Evolutionary conservation across 2,888 invertebrate species (phyloP).

Genomic region (Drosophila glabriapex): DNA sequence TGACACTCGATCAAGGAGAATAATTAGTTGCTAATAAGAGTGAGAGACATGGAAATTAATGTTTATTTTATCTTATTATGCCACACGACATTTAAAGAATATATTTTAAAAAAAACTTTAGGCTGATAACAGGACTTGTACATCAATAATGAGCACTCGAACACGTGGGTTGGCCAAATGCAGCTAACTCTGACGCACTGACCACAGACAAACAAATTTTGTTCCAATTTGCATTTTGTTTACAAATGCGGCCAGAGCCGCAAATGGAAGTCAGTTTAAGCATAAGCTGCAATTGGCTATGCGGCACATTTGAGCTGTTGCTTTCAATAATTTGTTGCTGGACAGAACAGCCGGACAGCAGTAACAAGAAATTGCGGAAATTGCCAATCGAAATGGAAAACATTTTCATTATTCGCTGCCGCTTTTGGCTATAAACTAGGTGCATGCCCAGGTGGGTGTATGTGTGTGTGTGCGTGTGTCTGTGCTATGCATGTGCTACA

Average conservation of each 20-base stretch:
- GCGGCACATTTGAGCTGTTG: constrained; percentile 69
- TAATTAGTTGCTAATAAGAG: not conserved
- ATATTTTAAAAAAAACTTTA: not conserved
- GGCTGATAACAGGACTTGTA: not conserved
- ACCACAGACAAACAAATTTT: constrained; percentile 34
- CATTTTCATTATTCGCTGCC: constrained; percentile 79
- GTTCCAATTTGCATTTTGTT: constrained; percentile 25
- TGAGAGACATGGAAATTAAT: not conserved
- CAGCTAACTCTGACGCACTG: constrained; percentile 27
- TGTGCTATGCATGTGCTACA: constrained; percentile 32
- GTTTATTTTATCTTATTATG: not conserved
- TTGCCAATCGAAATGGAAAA: constrained; percentile 83
- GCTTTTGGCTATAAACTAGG: constrained; percentile 68
- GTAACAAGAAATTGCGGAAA: constrained; percentile 80
- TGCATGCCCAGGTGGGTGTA: constrained; percentile 65
- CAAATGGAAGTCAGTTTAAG: constrained; percentile 9
- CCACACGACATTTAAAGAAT: not conserved
- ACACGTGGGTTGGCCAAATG: constrained; percentile 19
- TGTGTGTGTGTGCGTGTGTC: constrained; percentile 20
- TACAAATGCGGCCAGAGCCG: not conserved
- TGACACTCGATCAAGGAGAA: not conserved
- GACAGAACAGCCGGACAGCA: constrained; percentile 15
- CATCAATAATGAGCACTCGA: constrained; percentile 17
- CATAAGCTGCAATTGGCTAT: constrained; percentile 21
- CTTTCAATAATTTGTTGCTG: constrained; percentile 68